Conservation (phyloP, 2,797 vertebrate species). For the Tadarida brasiliensis region DNA sequence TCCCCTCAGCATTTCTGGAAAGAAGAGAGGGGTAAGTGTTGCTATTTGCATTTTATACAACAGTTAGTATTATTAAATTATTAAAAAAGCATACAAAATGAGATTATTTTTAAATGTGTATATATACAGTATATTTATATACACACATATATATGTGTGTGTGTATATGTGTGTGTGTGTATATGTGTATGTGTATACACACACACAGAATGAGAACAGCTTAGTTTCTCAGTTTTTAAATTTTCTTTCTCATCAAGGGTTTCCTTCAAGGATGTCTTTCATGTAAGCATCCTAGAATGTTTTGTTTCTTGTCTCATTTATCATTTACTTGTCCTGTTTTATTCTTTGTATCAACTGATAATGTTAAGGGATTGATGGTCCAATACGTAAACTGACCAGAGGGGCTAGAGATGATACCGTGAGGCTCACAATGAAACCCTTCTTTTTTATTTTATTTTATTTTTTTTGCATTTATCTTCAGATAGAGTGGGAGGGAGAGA, state of each 20-base stretch:
- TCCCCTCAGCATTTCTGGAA: constrained; percentile 1
- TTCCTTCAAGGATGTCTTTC: constrained; percentile 32
- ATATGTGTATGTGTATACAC: too few relatives aligned
- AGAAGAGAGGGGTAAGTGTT: neutral
- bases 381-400: neutral
- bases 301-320: constrained; percentile 5
- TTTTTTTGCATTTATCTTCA: too few relatives aligned
- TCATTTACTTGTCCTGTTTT: neutral
- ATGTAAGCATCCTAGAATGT: constrained; percentile 10
- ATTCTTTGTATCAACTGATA: constrained; percentile 42
- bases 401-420: neutral
- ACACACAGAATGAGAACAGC: neutral
- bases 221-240: constrained; percentile 20
- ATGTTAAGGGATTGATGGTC: neutral
- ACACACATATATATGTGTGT: neutral
- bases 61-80: neutral
- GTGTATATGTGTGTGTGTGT: neutral
- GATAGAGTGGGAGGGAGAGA: too few relatives aligned
- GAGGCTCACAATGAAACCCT: neutral
- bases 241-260: neutral
- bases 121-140: neutral
- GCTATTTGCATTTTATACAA: constrained; percentile 42
- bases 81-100: neutral
- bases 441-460: too few relatives aligned
- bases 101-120: neutral